These are phyloP conservation scores for Aporrectodea caliginosa DNA, from an alignment of 1,140 invertebrate species.

Conservation along the genomic window DNA sequence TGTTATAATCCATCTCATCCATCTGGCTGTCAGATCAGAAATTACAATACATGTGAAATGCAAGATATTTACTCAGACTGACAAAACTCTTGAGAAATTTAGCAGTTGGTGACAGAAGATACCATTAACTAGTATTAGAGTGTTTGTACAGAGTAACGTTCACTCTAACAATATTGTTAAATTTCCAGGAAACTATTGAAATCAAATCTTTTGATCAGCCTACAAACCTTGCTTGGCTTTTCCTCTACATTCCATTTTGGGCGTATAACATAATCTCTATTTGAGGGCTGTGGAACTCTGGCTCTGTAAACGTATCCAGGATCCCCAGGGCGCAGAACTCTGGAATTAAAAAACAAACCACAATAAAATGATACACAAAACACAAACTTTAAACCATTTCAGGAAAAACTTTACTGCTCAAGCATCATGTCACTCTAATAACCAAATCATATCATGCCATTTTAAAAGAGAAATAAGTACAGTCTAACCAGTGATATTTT, in stretches of 20 bases:
- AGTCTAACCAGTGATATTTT: no score
- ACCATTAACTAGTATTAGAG: not conserved
- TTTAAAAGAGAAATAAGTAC: no score
- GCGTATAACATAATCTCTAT: conserved; percentile 91
- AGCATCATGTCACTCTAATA: not conserved
- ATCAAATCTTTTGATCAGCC: not conserved
- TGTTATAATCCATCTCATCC: no score
- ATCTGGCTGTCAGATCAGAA: no score
- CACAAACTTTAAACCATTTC: not conserved
- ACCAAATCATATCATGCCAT: not conserved
- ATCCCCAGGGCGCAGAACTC: conserved; percentile 78
- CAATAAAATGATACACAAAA: not conserved
- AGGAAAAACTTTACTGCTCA: conserved; percentile 19
- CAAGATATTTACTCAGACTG: not conserved
- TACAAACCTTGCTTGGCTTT: conserved; percentile 19
- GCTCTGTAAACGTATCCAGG: conserved; percentile 91
- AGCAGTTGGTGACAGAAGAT: not conserved
- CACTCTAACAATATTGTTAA: not conserved
- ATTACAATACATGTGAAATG: no score
- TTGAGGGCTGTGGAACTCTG: conserved; percentile 88
- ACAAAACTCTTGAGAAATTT: not conserved
- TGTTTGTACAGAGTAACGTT: not conserved
- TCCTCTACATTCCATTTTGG: conserved; percentile 84
- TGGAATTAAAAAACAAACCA: conserved; percentile 36
- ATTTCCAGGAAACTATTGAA: not conserved